Percentiles rank a stretch among this genome's conserved stretches.
phyloP scores from a whole-genome alignment of 2,888 invertebrate genomes.

The Argyra leucocephala region DNA sequence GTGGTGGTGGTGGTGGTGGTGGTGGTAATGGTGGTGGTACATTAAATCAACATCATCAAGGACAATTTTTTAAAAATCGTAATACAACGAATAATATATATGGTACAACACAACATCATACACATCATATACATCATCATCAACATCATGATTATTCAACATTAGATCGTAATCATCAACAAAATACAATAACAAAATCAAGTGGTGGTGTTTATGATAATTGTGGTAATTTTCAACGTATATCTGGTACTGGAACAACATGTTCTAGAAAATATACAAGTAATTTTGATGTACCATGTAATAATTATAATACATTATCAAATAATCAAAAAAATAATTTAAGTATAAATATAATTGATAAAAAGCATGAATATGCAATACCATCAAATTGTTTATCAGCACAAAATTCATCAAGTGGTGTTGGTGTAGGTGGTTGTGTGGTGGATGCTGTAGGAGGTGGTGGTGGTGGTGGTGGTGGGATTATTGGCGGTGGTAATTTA shows the following conservation, averaged over 20 bases:
- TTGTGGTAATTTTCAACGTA: slow-evolving; percentile 6
- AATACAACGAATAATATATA: slow-evolving; percentile 60
- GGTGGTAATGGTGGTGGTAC: neutral
- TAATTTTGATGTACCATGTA: neutral
- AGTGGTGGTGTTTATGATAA: slow-evolving; percentile 4
- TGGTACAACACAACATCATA: slow-evolving; percentile 47
- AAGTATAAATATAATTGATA: slow-evolving; percentile 7
- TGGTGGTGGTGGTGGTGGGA: slow-evolving; percentile 13
- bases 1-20: neutral
- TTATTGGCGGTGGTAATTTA: slow-evolving; percentile 2
- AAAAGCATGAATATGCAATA: slow-evolving; percentile 39
- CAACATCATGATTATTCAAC: slow-evolving; percentile 4
- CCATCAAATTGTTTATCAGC: slow-evolving; percentile 34
- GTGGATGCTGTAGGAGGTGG: slow-evolving; percentile 25
- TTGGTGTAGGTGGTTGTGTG: too few species aligned
- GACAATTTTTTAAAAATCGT: neutral
- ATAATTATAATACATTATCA: slow-evolving; percentile 26
- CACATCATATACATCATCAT: neutral
- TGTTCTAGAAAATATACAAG: neutral
- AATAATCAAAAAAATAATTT: slow-evolving; percentile 19
- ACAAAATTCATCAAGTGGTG: slow-evolving; percentile 24
- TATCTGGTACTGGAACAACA: neutral
- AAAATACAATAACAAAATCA: neutral
- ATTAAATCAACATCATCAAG: neutral
- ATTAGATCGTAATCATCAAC: slow-evolving; percentile 3